phyloP scores from a whole-genome alignment of 2,113 vertebrate genomes.

The Indri indri region DNA sequence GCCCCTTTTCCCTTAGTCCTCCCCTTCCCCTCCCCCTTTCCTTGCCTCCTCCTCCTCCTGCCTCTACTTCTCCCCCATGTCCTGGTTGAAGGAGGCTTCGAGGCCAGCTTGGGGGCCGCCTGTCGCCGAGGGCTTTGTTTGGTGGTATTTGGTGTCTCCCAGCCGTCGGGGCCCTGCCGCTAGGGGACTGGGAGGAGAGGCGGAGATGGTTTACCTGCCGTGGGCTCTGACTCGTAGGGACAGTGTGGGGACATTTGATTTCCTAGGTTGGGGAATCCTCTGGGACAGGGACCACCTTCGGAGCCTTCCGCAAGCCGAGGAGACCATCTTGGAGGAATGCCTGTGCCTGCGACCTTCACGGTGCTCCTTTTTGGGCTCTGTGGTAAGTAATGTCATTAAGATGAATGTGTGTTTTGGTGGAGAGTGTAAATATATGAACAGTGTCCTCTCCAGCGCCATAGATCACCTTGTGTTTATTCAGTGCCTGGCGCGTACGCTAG shows the following conservation, averaged over 20 bases:
- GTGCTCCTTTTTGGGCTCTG: not conserved
- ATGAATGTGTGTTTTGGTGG: slow-evolving; percentile 74
- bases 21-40: no score
- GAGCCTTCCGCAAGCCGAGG: not conserved
- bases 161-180: not conserved
- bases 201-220: not conserved
- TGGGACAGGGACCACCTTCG: no score
- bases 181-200: not conserved
- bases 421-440: slow-evolving; percentile 66
- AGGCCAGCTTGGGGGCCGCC: not conserved
- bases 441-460: slow-evolving; percentile 57
- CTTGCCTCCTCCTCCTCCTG: not conserved
- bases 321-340: not conserved
- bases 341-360: slow-evolving; percentile 51
- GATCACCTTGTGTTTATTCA: slow-evolving; percentile 66
- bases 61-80: not conserved
- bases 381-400: slow-evolving; percentile 52
- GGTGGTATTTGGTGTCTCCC: no score
- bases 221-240: not conserved
- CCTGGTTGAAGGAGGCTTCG: not conserved
- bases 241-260: not conserved
- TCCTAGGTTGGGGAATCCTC: not conserved
- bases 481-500: slow-evolving; percentile 24
- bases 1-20: not conserved
- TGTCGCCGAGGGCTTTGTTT: not conserved